Evolutionary conservation across 30 jellyfish, hydroid and myxozoan genomes (phyloP), one percentile per base, ranked within the genome.

Genomic region (Nemopilema nomurai): DNA sequence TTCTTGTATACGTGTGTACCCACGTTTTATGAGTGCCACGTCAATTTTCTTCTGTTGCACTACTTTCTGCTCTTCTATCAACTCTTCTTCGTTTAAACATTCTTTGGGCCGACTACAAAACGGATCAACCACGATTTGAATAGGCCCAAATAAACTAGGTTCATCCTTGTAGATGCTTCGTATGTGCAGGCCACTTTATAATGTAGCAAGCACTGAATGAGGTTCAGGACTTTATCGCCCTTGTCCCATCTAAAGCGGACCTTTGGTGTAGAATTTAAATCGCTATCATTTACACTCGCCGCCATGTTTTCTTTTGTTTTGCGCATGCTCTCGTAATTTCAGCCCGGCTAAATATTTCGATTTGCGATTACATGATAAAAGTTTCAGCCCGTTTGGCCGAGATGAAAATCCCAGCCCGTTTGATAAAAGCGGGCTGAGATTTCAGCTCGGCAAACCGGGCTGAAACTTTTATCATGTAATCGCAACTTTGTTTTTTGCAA

Each of bases 151-250:
- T 17, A 13, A 70, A 23, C 69, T 50, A 21, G 66, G 84, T 49
- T 82, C 91, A 28, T 69, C 81, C 76, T 68, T 26, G 29, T 82
- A 82, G 3, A 82, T 70, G 25, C 91, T 49, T 70, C 78, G 67
- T 18, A 82, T 32, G 31, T 81, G 4, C 65, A 27, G 27, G 72
- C 51, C 20, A 68, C 67, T 67, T 70, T 69, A 30, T 67, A 82
- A 31, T 31, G 8, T 49, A 29, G 49, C 71, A 82, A 52, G 51
- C 91, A 67, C 27, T 67, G n/a, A 23, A 82, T 51, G n/a, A 82
- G 86, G 16, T 82, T 69, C 51, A 30, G 64, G 8, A 82, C 81
- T 69, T 64, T 82, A 0, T 82, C 86, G 28, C 67, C 91, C 51
- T 77, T 77, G 87, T 62, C 87, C 77, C n/a, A n/a, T n/a, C n/a